A percentile compares a stretch with the other conserved stretches of the same genome.
phyloP scores from a whole-genome alignment of 2,113 vertebrate species.

The Barnardius zonarius region DNA sequence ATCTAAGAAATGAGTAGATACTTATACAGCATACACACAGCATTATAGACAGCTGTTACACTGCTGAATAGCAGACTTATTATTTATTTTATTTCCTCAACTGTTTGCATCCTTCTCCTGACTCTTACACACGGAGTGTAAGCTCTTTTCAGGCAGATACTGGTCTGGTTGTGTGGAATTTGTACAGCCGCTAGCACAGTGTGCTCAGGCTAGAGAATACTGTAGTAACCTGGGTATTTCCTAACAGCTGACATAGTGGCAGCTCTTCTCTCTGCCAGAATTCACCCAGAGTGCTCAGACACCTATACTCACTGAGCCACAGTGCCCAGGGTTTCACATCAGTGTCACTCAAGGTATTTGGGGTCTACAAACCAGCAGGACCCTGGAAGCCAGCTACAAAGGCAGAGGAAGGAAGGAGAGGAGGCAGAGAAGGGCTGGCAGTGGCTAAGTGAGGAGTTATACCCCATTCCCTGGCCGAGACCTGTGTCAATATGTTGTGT shows the following conservation, averaged over 20 bases:
- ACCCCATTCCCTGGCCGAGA: neutral
- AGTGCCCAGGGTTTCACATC: neutral
- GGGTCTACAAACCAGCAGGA: neutral
- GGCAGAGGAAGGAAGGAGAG: neutral
- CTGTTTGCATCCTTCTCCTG: neutral
- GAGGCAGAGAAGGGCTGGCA: neutral
- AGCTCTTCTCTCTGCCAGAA: neutral
- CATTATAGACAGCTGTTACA: neutral
- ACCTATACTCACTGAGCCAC: neutral
- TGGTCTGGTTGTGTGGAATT: neutral
- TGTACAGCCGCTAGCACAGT: neutral
- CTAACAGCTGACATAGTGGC: neutral
- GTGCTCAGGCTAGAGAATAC: neutral
- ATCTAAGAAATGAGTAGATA: neutral
- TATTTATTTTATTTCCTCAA: neutral
- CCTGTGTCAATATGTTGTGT: neutral
- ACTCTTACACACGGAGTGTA: neutral
- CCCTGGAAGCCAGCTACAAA: neutral
- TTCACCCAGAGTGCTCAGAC: neutral
- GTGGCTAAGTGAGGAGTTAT: neutral
- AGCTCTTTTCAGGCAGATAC: neutral
- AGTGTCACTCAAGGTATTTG: neutral
- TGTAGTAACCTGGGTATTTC: neutral
- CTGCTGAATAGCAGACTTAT: neutral
- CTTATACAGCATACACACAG: neutral